These are phyloP conservation scores for Eufriesea mexicana DNA, from an alignment of 1,140 invertebrate genomes.

Conservation along the genomic window DNA sequence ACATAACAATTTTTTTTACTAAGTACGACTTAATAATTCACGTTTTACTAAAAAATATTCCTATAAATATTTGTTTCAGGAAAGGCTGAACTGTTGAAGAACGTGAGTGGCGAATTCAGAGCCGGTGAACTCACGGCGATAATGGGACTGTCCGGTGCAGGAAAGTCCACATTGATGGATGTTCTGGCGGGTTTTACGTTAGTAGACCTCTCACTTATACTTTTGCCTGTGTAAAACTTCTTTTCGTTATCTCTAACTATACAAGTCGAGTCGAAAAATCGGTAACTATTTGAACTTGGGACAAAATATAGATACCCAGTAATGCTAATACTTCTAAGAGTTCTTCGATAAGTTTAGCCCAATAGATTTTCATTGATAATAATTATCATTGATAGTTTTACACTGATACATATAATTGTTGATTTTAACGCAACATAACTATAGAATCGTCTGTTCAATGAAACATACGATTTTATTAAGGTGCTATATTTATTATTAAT, in stretches of 20 bases:
- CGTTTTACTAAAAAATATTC: slow-evolving; percentile 10
- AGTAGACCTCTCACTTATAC: slow-evolving; percentile 67
- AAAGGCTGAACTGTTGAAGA: slow-evolving; percentile 84
- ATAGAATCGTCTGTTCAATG: no score
- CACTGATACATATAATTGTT: no score
- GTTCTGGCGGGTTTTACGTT: slow-evolving; percentile 89
- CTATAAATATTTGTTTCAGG: slow-evolving; percentile 75
- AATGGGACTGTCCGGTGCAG: slow-evolving; percentile 94
- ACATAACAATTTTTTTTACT: background rate
- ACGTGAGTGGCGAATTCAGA: slow-evolving; percentile 84
- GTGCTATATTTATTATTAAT: no score
- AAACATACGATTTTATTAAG: no score
- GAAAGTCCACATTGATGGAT: slow-evolving; percentile 92
- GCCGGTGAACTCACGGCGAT: slow-evolving; percentile 89
- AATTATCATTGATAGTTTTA: background rate
- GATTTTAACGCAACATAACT: no score
- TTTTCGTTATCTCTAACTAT: background rate
- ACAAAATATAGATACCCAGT: background rate
- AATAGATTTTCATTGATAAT: background rate
- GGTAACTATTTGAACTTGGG: background rate
- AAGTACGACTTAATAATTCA: background rate
- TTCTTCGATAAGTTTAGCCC: background rate
- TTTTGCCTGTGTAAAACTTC: background rate
- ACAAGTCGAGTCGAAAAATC: background rate
- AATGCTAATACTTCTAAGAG: background rate